Base-by-base conservation (phyloP, 1,140 invertebrate genomes). In the Scaptomyza graminum region DNA sequence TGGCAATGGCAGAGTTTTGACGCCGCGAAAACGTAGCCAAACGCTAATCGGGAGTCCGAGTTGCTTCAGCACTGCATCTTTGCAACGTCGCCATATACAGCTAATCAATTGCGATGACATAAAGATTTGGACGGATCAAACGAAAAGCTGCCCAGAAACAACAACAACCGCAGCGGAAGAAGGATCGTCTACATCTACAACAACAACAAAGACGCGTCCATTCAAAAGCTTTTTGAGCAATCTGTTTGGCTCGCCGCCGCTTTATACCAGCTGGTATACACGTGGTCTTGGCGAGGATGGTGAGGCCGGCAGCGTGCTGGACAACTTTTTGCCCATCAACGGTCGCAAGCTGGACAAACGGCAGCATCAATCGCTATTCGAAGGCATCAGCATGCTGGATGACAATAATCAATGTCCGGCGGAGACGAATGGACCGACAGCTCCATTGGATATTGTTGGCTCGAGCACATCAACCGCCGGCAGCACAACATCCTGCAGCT, bases 331-430 rank as follows among this genome's bases (percentile, higher is more conserved):
- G 51, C 74, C 92, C 6, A 73, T 92, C 18, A 92, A 93, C 47
- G 94, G 94, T 1, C 92, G 93, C 55, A 94, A 94, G 49, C 91
- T 93, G n/a, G 91, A 92, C 68, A 93, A 92, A 15, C 73, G 90
- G 5, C 92, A 92, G 5, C 93, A 92, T n/a, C 94, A 94, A 57
- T 94, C 93, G 47, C 94, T 95, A 51, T 94, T 95, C 77, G 94
- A 95, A 80, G 94, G 94, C 5, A 76, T 90, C 8, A 90, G 81
- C 47, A 87, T 90, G 72, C 74, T 91, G 12, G 89, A 90, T 41
- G 73, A 76, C 37, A 63, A 25, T 18, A 43, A 51, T 12, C 28
- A 31, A 7, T 28, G 49, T 8, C 60, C 56, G 37, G 4, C 28
- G 9, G 79, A 69, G 46, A 31, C 78, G 0, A 0, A 8, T 81